These are phyloP conservation scores for Gymnocephalus cernua DNA, from an alignment of 2,113 vertebrate genomes.

Conservation along the genomic window DNA sequence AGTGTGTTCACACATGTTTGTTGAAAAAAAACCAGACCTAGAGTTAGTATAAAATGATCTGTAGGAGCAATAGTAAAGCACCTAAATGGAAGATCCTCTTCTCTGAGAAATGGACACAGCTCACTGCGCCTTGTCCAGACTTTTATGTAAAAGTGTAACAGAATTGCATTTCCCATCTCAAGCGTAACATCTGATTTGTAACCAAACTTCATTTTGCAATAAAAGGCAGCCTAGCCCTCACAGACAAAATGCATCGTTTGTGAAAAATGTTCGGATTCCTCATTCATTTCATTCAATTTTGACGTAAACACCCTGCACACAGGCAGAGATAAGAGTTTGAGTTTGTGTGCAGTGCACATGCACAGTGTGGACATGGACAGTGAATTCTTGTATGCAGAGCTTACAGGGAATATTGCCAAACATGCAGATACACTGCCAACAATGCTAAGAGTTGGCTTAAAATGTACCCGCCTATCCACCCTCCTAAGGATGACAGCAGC, in stretches of 20 bases:
- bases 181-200: constrained; percentile 21
- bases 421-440: constrained; percentile 66
- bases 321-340: constrained; percentile 48
- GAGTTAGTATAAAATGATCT: constrained; percentile 5
- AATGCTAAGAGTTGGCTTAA: constrained; percentile 69
- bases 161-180: background rate
- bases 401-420: constrained; percentile 63
- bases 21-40: background rate
- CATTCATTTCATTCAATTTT: constrained; percentile 30
- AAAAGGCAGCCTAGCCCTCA: background rate
- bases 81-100: background rate
- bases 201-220: background rate
- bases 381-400: constrained; percentile 59
- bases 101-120: background rate
- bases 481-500: constrained; percentile 28
- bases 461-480: constrained; percentile 32
- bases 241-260: background rate
- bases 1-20: background rate
- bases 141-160: constrained; percentile 3
- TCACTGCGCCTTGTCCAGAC: background rate
- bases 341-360: constrained; percentile 43
- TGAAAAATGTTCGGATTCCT: constrained; percentile 3
- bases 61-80: background rate
- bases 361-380: constrained; percentile 38
- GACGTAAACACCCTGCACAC: constrained; percentile 53